Evolutionary conservation across 2,888 invertebrate genomes (phyloP), one percentile per base, ranked within the genome.

Genomic region (Brassicogethes aeneus): DNA sequence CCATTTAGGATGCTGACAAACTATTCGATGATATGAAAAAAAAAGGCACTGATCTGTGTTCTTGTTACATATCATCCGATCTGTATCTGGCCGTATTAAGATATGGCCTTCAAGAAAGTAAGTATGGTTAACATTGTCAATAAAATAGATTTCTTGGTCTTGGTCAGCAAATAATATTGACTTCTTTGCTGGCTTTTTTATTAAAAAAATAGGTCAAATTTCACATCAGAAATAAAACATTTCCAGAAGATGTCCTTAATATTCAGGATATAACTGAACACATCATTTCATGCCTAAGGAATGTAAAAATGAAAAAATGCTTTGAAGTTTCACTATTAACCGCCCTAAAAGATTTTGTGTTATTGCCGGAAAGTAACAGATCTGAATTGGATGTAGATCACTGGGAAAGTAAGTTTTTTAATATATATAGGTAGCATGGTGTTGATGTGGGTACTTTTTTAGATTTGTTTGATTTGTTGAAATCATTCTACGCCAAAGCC

Each of bases 361-460:
- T 82, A 31, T 59, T 71, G 7, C 68, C 69, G 57, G 65, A 71
- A 43, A 57, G 70, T 52, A 76, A 76, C 54, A 65, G 75, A 51
- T 68, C 70, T 2, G 62, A 64, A 42, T 72, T 81, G 36, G 61
- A 69, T 34, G 65, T 68, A 17, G 56, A 67, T 35, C 66, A 71
- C 42, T 82, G 80, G 81, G 70, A 70, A 61, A 74, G 80, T 77
- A 64, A 61, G 51, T 47, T 37, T 31, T 31, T 40, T 12, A 68
- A 23, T 56, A 65, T 43, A 72, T 72, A 61, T 59, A 65, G 65
- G 41, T 23, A 23, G 30, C 12, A 42, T 38, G 13, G 13, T 31
- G 33, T 17, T 34, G 17, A 16, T n/a, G 13, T 30, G 43, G 16
- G 15, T 34, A 30, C 15, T 13, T 41, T 52, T 52, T 44, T 34